phyloP scores from a whole-genome alignment of 2,888 invertebrate genomes.

The Ischnura elegans region DNA sequence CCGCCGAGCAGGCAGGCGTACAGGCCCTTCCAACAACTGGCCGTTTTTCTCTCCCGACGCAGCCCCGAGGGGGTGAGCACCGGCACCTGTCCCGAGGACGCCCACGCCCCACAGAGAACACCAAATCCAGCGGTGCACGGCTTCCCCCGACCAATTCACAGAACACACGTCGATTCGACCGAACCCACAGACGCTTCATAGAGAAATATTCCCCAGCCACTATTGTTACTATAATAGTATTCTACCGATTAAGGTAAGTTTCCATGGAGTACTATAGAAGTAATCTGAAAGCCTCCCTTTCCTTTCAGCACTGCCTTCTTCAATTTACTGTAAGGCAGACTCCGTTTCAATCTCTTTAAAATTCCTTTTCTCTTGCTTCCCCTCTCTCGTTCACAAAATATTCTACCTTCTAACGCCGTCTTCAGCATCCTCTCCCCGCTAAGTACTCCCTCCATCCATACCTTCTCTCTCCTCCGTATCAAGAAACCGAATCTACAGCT shows the following conservation, averaged over 20 bases:
- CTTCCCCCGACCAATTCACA: no score
- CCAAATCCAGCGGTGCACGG: no score
- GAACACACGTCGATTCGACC: background rate
- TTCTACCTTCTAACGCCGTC: no score
- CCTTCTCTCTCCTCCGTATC: background rate
- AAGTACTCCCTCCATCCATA: background rate
- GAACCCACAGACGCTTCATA: background rate
- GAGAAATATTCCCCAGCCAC: background rate
- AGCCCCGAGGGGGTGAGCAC: background rate
- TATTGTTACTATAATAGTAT: background rate
- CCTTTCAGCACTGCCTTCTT: no score
- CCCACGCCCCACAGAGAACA: background rate
- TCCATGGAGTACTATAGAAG: no score
- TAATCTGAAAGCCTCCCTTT: no score
- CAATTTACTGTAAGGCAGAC: no score
- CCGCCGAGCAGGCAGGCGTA: background rate
- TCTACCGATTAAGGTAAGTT: background rate
- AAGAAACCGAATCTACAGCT: no score
- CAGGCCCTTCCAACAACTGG: background rate
- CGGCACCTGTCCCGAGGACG: constrained; percentile 1
- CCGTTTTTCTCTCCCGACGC: constrained; percentile 21
- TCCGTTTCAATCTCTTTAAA: no score
- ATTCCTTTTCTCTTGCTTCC: no score
- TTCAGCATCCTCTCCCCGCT: background rate
- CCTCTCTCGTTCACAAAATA: no score